Evolutionary conservation across 2,113 vertebrate species (phyloP), one percentile per base, ranked within the genome.

Genomic region (Syngnathus scovelli): DNA sequence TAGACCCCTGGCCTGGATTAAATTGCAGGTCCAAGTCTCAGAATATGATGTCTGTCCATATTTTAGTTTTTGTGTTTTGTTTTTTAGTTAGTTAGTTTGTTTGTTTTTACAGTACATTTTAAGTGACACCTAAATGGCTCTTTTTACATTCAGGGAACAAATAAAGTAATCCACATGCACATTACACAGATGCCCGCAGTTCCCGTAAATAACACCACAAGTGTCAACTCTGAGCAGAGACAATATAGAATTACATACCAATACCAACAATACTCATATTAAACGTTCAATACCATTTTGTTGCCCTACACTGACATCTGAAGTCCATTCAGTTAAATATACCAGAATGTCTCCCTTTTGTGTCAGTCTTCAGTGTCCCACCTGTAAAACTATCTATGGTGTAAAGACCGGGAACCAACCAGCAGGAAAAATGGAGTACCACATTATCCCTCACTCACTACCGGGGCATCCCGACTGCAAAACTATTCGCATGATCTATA

Each of bases 391-490:
- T 77, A 96, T 99, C 77, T 98, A 98, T 0, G 96, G 96, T 1
- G 95, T 95, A 71, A 99, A 98, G 89, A 98, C 95, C 0, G 96
- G 96, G 33, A 97, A 94, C 16, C 96, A 99, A 79, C 95, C 96
- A 0, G 93, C 96, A 0, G 96, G 96, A 71, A 98, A 98, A 89
- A 99, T 99, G 96, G 95, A 97, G 67, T 99, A 94, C 85, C 96
- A 99, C 66, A 87, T 97, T 80, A 98, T 99, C 77, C 96, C 96
- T 3, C 95, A 96, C 9, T 94, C 96, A 0, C 85, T 99, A 71
- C 96, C 96, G 0, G 96, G 96, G 13, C 93, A 99, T 37, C 91
- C 93, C 0, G 95, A 97, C 87, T 94, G 93, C 86, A 95, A 95
- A 79, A 95, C 92, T 76, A 94, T 99, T 78, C 94, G 95, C 63